Percentiles rank a stretch among this genome's conserved stretches.
These are phyloP conservation scores for Camelus bactrianus DNA, from an alignment of 2,113 vertebrate genomes.

Conservation along the genomic window DNA sequence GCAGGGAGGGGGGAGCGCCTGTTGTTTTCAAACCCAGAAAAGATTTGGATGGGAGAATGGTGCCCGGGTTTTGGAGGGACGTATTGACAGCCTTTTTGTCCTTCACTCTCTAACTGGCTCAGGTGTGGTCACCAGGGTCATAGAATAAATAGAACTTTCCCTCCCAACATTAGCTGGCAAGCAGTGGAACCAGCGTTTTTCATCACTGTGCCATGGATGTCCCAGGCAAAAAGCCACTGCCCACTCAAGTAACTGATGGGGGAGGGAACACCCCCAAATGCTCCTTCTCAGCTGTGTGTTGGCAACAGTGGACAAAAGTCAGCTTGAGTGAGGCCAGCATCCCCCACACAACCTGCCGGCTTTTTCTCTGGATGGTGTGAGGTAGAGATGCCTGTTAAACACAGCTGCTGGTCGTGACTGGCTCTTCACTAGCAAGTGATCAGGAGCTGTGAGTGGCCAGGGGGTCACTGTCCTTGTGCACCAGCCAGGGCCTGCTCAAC, in stretches of 20 bases:
- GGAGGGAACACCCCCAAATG: neutral
- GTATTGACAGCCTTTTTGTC: neutral
- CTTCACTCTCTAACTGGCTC: neutral
- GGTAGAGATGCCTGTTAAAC: neutral
- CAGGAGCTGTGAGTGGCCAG: neutral
- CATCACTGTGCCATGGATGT: rapidly evolving
- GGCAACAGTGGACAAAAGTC: neutral
- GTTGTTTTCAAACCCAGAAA: neutral
- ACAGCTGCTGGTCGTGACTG: rapidly evolving
- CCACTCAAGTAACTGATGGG: neutral
- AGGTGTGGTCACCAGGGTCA: neutral
- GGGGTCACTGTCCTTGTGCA: rapidly evolving
- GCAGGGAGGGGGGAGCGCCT: rapidly evolving
- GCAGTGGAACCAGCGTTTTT: rapidly evolving
- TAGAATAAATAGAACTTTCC: neutral
- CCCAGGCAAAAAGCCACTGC: neutral
- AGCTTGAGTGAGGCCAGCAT: neutral
- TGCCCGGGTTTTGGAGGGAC: neutral
- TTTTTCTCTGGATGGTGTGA: neutral
- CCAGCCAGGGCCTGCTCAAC: neutral
- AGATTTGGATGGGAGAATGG: neutral
- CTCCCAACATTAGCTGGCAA: neutral
- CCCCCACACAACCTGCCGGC: neutral
- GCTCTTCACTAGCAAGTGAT: neutral
- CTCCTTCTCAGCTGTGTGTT: neutral